Evolutionary conservation across 2,797 vertebrate genomes (phyloP).

Genomic region (Selene dorsalis): DNA sequence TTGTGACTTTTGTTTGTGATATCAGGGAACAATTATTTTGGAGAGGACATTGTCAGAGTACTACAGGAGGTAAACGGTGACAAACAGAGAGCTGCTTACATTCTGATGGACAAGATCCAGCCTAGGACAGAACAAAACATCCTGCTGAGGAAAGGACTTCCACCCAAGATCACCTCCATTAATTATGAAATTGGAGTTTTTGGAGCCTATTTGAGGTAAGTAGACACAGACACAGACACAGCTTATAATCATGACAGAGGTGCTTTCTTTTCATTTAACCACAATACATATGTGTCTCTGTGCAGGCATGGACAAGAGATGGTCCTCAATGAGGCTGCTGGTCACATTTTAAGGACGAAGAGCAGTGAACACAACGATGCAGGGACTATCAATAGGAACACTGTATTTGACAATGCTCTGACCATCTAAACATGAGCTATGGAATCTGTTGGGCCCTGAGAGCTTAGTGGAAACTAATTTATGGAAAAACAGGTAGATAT

Average conservation of each 20-base stretch:
- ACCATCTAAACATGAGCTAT: not conserved
- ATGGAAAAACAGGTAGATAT: no score
- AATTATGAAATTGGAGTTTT: conserved; percentile 19
- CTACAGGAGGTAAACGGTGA: conserved; percentile 8
- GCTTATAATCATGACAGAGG: not conserved
- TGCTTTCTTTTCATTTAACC: not conserved
- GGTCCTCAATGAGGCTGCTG: conserved; percentile 17
- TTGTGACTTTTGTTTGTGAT: not conserved
- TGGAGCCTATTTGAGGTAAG: conserved; percentile 37
- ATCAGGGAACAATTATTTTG: conserved; percentile 37
- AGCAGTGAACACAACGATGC: not conserved
- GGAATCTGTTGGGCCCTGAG: not conserved
- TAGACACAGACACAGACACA: not conserved
- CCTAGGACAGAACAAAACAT: conserved; percentile 8
- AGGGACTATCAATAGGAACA: accelerated
- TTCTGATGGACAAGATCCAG: conserved; percentile 40
- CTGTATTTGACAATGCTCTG: conserved; percentile 9
- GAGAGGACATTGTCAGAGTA: not conserved
- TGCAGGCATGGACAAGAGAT: conserved; percentile 22
- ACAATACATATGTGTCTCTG: not conserved
- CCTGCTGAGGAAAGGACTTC: conserved; percentile 18
- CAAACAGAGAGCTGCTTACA: conserved; percentile 19
- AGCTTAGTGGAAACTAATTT: not conserved
- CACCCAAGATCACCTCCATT: not conserved
- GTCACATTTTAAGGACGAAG: conserved; percentile 22